Base-by-base conservation (phyloP, 2,113 vertebrate genomes). In the Peucedramus taeniatus region DNA sequence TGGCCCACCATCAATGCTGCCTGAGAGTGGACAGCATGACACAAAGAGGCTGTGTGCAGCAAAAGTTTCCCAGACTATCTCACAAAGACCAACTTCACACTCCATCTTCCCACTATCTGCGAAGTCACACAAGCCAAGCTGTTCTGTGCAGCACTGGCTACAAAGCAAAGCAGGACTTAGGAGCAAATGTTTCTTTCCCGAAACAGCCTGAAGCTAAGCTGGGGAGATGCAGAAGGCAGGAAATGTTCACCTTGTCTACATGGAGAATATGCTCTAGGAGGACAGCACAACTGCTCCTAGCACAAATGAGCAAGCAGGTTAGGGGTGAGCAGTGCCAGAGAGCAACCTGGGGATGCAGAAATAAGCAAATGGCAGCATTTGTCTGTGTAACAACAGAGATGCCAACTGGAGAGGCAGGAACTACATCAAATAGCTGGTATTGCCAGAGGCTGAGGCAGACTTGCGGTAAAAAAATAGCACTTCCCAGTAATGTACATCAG, bases 361-460 rank as follows among this genome's bases (percentile, higher is more conserved):
- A 64, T 54, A 83, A 84, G 76, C 37, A 79, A 69, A 69, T 5
- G 40, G 63, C 51, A 82, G 68, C 60, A 23, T 70, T 40, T 27
- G 44, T 35, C 66, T 79, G 50, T 86, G 79, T 44, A 50, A 89
- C 59, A 88, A 79, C 18, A 77, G 70, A 89, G 78, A 60, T 84
- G 60, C 76, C 84, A 90, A 84, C 15, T 13, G 39, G 44, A 90
- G 71, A 66, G 49, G 56, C 71, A 91, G 72, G 51, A 90, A 66
- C 57, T 35, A 61, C 0, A 3, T 90, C 50, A 82, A 92, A 93
- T 80, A 96, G 76, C 88, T 93, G 79, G 60, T 90, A 96, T 64
- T 84, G 95, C 94, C 90, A 96, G 97, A 93, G 92, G 89, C 81
- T 84, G 87, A 84, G 83, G 89, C 89, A 81, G 90, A 82, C 37